Evolutionary conservation across 2,797 vertebrate genomes (phyloP), one percentile per base, ranked within the genome.

Genomic region (Hypotaenidia philippensis): DNA sequence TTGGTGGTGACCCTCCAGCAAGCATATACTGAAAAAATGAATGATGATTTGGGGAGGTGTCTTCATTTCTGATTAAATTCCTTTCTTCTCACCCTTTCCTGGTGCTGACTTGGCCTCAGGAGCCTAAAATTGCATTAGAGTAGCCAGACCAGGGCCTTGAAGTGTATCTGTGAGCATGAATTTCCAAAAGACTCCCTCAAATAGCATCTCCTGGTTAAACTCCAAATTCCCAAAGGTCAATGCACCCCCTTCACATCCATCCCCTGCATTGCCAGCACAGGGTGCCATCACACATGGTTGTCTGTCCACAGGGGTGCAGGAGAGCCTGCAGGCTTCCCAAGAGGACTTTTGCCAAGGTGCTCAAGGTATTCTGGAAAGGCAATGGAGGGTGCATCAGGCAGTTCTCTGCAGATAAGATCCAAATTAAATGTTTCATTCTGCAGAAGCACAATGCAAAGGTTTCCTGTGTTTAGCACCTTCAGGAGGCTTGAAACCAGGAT

Each of bases 281-380:
- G 22, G 14, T 64, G n/a, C 57, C 2, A 1, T 29, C 12, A 2
- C 16, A 25, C 4, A 2, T 2, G 2, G 4, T 19, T 1, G 0
- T 27, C 41, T 3, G 1, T 13, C 50, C 2, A 0, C 36, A 68
- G 38, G 53, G 23, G 7, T 25, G 11, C 38, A 13, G 60, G 23
- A 66, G 17, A 82, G 21, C 45, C 49, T 19, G 12, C 6, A 41
- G 32, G 29, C 44, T 85, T 83, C 76, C 71, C 10, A 9, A 53
- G 32, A 32, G 7, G 14, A 44, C 9, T 44, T 68, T 40, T 68
- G 31, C 45, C 3, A 13, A 32, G 9, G 10, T 59, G 10, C 63
- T 87, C 56, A 47, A 63, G 21, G 21, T 41, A 34, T 44, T 79
- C 44, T 49, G 31, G 50, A 59, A 82, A 55, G 53, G 14, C 23